Percentiles rank a stretch among this genome's conserved stretches.
Conservation (phyloP, 2,113 vertebrate genomes). For the Cryptotis parvus region DNA sequence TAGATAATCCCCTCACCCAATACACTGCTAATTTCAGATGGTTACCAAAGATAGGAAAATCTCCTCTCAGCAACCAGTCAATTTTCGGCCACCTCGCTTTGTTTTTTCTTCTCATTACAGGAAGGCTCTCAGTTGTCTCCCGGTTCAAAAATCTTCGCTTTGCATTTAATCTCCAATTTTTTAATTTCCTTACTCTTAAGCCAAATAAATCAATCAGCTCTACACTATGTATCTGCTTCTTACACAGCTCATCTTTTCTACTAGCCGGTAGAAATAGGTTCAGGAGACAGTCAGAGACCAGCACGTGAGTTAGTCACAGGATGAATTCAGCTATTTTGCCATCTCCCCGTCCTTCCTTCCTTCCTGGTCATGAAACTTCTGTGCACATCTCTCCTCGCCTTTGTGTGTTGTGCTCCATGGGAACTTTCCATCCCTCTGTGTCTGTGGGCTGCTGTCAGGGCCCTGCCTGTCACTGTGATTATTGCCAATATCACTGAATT, state of each 20-base stretch:
- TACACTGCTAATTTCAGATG: neutral
- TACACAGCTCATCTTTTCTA: neutral
- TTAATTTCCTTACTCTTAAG: neutral
- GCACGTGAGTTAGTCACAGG: constrained; percentile 39
- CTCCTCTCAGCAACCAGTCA: neutral
- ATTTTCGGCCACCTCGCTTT: neutral
- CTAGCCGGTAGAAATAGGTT: constrained; percentile 7
- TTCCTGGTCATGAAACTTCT: constrained; percentile 1
- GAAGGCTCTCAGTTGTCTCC: constrained; percentile 41
- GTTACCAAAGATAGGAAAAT: neutral
- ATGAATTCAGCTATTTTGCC: constrained; percentile 33
- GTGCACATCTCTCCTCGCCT: constrained; percentile 25
- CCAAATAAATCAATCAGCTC: constrained; percentile 36
- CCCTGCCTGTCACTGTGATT: constrained; percentile 65
- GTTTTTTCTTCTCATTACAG: too few relatives aligned
- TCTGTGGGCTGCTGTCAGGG: constrained; percentile 56
- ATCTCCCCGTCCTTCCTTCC: neutral
- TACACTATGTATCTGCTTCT: constrained; percentile 11
- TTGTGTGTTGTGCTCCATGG: constrained; percentile 44
- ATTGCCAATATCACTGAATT: constrained; percentile 68
- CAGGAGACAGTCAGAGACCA: neutral
- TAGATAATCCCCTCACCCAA: neutral
- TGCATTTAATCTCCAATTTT: constrained; percentile 32
- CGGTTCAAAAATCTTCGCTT: constrained; percentile 53
- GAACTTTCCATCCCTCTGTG: constrained; percentile 59